These are phyloP conservation scores for Callipepla californica DNA, from an alignment of 2,113 vertebrate species.

Conservation along the genomic window DNA sequence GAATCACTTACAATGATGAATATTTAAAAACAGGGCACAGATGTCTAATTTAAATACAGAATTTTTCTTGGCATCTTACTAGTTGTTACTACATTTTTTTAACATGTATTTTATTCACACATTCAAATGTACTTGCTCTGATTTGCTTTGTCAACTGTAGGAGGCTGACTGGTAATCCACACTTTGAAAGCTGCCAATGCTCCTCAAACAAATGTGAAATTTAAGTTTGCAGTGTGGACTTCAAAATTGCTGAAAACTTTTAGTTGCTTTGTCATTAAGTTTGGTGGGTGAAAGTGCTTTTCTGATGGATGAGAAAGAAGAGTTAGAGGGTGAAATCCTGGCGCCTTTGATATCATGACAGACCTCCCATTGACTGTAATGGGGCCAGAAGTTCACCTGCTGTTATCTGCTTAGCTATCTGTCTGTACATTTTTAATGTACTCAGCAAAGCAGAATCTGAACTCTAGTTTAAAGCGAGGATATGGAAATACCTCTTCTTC, in stretches of 20 bases:
- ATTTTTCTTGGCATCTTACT: constrained; percentile 81
- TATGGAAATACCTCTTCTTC: constrained; percentile 49
- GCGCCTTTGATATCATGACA: constrained; percentile 59
- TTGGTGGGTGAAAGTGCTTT: constrained; percentile 30
- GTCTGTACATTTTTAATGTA: constrained; percentile 67
- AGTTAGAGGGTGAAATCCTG: constrained; percentile 57
- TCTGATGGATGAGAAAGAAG: constrained; percentile 22
- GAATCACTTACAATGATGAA: constrained; percentile 76
- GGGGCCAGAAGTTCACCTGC: constrained; percentile 65
- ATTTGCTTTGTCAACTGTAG: constrained; percentile 78
- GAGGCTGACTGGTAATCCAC: constrained; percentile 70
- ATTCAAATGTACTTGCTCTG: constrained; percentile 78
- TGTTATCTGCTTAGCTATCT: constrained; percentile 66
- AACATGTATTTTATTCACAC: constrained; percentile 81
- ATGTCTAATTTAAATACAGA: constrained; percentile 84
- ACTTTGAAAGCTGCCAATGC: constrained; percentile 50
- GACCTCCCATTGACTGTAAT: constrained; percentile 60
- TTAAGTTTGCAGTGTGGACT: constrained; percentile 36
- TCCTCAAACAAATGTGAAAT: constrained; percentile 53
- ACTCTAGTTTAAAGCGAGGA: constrained; percentile 27
- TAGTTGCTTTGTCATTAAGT: constrained; percentile 57
- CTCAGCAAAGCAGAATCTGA: constrained; percentile 50
- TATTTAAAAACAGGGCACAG: constrained; percentile 82
- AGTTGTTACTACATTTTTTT: constrained; percentile 80
- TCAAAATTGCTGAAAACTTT: constrained; percentile 52